phyloP scores from a whole-genome alignment of 2,888 invertebrate species.

The Diploptera punctata region DNA sequence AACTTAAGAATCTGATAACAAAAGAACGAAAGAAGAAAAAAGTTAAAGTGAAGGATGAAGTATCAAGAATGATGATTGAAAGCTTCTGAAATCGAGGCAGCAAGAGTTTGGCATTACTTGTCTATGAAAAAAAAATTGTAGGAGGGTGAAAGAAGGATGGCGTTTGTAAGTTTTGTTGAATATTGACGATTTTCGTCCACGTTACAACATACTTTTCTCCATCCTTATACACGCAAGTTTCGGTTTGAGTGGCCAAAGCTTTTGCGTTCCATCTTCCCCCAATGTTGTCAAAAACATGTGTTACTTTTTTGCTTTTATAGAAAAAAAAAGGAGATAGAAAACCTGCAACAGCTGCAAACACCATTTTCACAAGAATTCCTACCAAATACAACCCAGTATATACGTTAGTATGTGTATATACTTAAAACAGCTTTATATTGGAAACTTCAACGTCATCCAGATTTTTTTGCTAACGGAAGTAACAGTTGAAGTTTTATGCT shows the following conservation, averaged over 20 bases:
- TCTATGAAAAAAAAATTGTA: not conserved
- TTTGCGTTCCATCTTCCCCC: not conserved
- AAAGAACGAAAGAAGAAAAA: too few species aligned
- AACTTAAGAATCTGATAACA: too few species aligned
- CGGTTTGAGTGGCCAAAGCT: constrained; percentile 12
- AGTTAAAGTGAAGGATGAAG: too few species aligned
- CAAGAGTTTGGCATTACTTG: not conserved
- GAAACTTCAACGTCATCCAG: not conserved
- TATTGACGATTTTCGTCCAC: not conserved
- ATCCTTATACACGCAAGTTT: not conserved
- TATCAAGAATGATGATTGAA: not conserved
- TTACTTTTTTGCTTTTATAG: not conserved
- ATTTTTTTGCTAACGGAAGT: not conserved
- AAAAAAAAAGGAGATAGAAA: not conserved
- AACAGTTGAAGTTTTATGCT: not conserved
- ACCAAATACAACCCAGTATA: not conserved
- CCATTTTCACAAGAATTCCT: not conserved
- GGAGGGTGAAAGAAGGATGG: not conserved
- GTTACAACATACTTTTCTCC: not conserved
- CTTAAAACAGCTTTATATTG: not conserved
- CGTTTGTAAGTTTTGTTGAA: constrained; percentile 2
- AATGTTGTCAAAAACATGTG: constrained; percentile 15
- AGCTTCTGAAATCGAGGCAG: not conserved
- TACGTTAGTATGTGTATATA: not conserved
- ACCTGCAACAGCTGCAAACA: constrained; percentile 5